Percentiles rank a stretch among this genome's conserved stretches.
These are phyloP conservation scores for Eristalis tenax DNA, from an alignment of 2,888 invertebrate species.

Conservation along the genomic window DNA sequence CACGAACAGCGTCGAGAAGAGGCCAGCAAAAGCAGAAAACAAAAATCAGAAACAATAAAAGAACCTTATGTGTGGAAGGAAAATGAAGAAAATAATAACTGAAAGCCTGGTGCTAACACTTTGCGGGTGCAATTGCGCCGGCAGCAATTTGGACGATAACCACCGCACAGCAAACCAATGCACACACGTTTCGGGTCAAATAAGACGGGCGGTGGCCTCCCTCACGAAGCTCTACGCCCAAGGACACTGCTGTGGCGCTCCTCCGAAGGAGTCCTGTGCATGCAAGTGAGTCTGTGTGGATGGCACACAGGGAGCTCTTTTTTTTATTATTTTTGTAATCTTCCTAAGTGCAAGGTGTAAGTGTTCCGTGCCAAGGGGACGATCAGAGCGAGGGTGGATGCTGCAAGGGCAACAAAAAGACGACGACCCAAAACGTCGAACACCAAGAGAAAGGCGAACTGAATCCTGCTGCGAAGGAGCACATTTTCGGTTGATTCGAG, in stretches of 20 bases:
- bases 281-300: background rate
- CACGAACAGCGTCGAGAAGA: background rate
- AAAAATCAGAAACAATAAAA: background rate
- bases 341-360: slow-evolving; percentile 65
- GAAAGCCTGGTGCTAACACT: slow-evolving; percentile 49
- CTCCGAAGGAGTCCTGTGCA: background rate
- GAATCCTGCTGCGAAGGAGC: background rate
- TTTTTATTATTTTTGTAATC: slow-evolving; percentile 42
- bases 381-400: background rate
- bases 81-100: slow-evolving; percentile 41
- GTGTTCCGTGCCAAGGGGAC: slow-evolving; percentile 32
- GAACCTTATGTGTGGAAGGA: background rate
- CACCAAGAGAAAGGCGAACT: background rate
- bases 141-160: slow-evolving; percentile 64
- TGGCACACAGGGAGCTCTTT: background rate
- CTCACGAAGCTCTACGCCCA: background rate
- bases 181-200: slow-evolving; percentile 36
- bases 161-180: slow-evolving; percentile 29
- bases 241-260: slow-evolving; percentile 29
- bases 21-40: slow-evolving; percentile 1
- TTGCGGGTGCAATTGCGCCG: slow-evolving; percentile 56
- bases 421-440: slow-evolving; percentile 8
- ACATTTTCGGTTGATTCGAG: slow-evolving; percentile 16
- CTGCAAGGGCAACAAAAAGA: background rate
- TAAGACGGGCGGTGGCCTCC: background rate